A percentile compares a stretch with the other conserved stretches of the same genome.
Conservation (phyloP, 2,888 invertebrate genomes). For the Volucella inanis region DNA sequence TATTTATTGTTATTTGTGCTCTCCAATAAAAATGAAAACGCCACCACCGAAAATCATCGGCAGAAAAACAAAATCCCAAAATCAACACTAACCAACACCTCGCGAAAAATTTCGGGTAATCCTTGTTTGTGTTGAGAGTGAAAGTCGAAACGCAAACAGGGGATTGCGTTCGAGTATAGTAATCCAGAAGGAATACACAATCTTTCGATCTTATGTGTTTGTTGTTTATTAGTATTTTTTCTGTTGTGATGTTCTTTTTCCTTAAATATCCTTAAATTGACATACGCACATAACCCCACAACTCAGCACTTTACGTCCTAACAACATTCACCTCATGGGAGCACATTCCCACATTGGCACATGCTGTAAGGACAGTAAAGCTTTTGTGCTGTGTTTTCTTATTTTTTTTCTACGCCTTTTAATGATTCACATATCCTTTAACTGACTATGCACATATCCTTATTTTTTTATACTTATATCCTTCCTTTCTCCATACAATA, state of each 20-base stretch:
- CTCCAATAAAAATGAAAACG: background rate
- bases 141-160: constrained; percentile 59
- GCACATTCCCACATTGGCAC: background rate
- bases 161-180: constrained; percentile 37
- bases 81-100: no score
- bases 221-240: no score
- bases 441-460: no score
- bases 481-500: no score
- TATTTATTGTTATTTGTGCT: background rate
- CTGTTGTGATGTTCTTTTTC: background rate
- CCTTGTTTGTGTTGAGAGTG: constrained; percentile 18
- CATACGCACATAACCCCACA: constrained; percentile 19
- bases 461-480: no score
- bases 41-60: background rate
- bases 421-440: constrained; percentile 19
- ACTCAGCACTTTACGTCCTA: background rate
- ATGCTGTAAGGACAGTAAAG: background rate
- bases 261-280: constrained; percentile 25
- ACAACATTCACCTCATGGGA: no score
- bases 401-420: constrained; percentile 3
- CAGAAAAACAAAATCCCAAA: background rate
- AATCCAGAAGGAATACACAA: constrained; percentile 44
- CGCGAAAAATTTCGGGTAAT: constrained; percentile 17
- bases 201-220: background rate
- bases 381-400: no score